Evolutionary conservation across 2,113 vertebrate species (phyloP).

Genomic region (Thymallus thymallus): DNA sequence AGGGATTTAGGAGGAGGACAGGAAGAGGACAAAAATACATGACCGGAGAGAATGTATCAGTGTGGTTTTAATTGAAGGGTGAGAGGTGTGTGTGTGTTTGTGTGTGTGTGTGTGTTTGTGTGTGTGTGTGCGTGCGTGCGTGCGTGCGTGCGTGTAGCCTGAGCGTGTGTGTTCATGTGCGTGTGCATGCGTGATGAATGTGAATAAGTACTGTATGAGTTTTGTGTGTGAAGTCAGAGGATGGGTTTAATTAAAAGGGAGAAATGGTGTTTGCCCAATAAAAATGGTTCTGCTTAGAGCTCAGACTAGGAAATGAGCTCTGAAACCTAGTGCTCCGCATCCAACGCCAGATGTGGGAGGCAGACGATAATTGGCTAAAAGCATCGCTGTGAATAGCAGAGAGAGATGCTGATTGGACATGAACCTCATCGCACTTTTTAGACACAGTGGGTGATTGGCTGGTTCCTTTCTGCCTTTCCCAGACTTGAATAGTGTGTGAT

Average conservation of each 20-base stretch:
- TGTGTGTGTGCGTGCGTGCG: not conserved
- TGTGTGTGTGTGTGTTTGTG: conserved; percentile 10
- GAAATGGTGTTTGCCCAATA: conserved; percentile 55
- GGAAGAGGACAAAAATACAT: conserved; percentile 1
- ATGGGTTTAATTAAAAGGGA: conserved; percentile 59
- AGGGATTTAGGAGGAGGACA: not conserved
- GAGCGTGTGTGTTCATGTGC: conserved; percentile 17
- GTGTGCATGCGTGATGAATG: not conserved
- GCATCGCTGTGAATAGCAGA: not conserved
- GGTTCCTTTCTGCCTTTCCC: conserved; percentile 27
- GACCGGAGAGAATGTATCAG: conserved; percentile 13
- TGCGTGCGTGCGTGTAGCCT: conserved; percentile 1
- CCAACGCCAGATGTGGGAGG: conserved; percentile 53
- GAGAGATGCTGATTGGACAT: conserved; percentile 44
- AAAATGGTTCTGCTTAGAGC: conserved; percentile 55
- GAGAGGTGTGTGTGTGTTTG: not conserved
- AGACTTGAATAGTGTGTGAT: conserved; percentile 51
- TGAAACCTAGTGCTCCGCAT: conserved; percentile 51
- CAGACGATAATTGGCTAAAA: conserved; percentile 34
- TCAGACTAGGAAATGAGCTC: conserved; percentile 63
- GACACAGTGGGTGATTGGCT: conserved; percentile 41
- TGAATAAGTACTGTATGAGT: too few relatives aligned
- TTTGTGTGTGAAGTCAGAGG: conserved; percentile 7
- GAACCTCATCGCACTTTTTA: conserved; percentile 15
- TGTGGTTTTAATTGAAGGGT: conserved; percentile 11